Percentiles rank a stretch among this genome's conserved stretches.
Conservation (phyloP, 53 echinoderm and acorn worm genomes). For the Astropecten irregularis region DNA sequence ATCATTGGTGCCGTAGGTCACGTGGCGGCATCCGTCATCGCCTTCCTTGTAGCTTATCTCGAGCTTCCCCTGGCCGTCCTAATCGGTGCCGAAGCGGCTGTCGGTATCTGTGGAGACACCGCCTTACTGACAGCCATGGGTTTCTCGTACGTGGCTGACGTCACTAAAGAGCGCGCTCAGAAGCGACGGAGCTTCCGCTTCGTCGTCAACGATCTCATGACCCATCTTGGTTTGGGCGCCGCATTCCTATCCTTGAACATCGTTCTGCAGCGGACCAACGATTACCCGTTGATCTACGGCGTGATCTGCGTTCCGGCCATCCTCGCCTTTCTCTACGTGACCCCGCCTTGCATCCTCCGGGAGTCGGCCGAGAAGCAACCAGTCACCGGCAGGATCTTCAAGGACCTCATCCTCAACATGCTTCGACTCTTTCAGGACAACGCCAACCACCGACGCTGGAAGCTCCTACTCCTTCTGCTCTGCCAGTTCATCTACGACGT, state of each 20-base stretch:
- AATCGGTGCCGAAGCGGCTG: slow-evolving; percentile 6
- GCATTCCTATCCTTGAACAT: slow-evolving; percentile 28
- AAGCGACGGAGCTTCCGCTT: slow-evolving; percentile 33
- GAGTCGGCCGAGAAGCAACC: slow-evolving; percentile 28
- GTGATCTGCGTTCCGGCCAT: slow-evolving; percentile 4
- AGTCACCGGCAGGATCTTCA: neutral
- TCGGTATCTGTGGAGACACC: slow-evolving; percentile 57
- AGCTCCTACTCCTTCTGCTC: slow-evolving; percentile 8
- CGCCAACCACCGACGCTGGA: slow-evolving; percentile 10
- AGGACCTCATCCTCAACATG: slow-evolving; percentile 31
- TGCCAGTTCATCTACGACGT: slow-evolving; percentile 22
- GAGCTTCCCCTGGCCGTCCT: slow-evolving; percentile 17
- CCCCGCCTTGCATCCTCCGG: slow-evolving; percentile 49
- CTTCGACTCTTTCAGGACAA: neutral
- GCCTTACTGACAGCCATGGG: neutral
- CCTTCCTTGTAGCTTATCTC: slow-evolving; percentile 12
- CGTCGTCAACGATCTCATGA: slow-evolving; percentile 35
- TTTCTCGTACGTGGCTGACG: slow-evolving; percentile 63
- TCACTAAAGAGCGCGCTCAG: neutral
- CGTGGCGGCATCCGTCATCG: slow-evolving; percentile 39
- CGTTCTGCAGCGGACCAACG: slow-evolving; percentile 17
- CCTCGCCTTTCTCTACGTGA: slow-evolving; percentile 33
- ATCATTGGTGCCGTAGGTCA: slow-evolving; percentile 41
- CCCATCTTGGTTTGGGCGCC: slow-evolving; percentile 39
- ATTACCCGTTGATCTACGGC: slow-evolving; percentile 21